Percentiles rank a stretch among this genome's conserved stretches.
Evolutionary conservation across 2,888 invertebrate species (phyloP).

Genomic region (Dusona sp.): DNA sequence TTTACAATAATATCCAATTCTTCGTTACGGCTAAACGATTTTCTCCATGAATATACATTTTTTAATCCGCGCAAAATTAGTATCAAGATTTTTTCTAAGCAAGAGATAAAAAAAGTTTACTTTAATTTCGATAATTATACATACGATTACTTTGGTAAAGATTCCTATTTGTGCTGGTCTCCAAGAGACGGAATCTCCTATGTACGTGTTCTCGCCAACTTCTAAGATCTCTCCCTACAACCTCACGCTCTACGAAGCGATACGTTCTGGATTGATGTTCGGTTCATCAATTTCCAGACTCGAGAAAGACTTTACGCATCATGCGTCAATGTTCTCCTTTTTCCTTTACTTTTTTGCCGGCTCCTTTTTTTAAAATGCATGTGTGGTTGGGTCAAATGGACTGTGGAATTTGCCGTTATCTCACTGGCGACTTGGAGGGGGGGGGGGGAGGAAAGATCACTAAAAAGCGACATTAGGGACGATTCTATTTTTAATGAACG

Average conservation of each 20-base stretch:
- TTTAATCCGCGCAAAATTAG: too few relatives aligned
- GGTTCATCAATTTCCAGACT: conserved; percentile 58
- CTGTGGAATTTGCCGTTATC: conserved; percentile 21
- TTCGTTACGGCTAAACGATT: too few relatives aligned
- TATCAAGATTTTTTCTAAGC: background rate
- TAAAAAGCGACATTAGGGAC: background rate
- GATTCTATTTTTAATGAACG: background rate
- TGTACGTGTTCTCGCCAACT: background rate
- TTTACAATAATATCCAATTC: too few relatives aligned
- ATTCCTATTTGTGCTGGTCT: too few relatives aligned
- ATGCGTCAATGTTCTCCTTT: conserved; percentile 28
- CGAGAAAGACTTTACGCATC: conserved; percentile 43
- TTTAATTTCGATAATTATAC: background rate
- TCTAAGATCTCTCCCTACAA: background rate
- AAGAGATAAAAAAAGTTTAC: background rate
- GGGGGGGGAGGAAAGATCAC: background rate
- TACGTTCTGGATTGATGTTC: conserved; percentile 46
- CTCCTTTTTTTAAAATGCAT: conserved; percentile 16
- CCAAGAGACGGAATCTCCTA: background rate
- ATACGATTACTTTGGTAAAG: background rate
- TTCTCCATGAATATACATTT: too few relatives aligned
- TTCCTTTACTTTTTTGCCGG: background rate
- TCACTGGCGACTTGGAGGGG: background rate
- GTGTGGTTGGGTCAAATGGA: conserved; percentile 31
- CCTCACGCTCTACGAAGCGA: conserved; percentile 27